Conservation (phyloP, 1,140 invertebrate genomes). For the Heliconius congener region DNA sequence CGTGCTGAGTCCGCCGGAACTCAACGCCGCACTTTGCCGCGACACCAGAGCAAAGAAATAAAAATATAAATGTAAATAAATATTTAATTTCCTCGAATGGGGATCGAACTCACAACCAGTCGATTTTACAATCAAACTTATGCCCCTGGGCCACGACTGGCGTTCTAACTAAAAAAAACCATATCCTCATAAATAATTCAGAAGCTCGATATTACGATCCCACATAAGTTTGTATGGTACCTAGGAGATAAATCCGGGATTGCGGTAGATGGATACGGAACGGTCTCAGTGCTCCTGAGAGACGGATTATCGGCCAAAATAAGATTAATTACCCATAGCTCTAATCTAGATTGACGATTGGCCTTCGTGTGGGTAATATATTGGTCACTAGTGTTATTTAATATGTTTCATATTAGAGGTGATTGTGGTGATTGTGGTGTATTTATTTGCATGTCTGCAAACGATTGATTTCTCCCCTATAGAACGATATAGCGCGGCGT, state of each 20-base stretch:
- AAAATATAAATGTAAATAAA: too few species aligned
- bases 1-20: too few species aligned
- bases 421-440: neutral
- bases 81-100: too few species aligned
- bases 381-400: neutral
- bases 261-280: constrained; percentile 27
- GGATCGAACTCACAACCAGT: too few species aligned
- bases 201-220: neutral
- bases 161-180: neutral
- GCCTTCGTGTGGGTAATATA: constrained; percentile 8
- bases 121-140: too few species aligned
- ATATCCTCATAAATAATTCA: neutral
- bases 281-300: constrained; percentile 27
- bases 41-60: too few species aligned
- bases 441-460: too few species aligned
- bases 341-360: constrained; percentile 35
- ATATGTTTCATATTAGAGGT: neutral
- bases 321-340: constrained; percentile 39
- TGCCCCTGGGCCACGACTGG: too few species aligned
- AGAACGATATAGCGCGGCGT: too few species aligned
- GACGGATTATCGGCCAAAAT: constrained; percentile 40
- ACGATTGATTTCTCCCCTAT: too few species aligned
- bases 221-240: constrained; percentile 12
- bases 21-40: too few species aligned
- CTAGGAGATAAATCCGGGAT: constrained; percentile 34